Base-by-base conservation (phyloP, 2,113 vertebrate genomes). In the Aldabrachelys gigantea region DNA sequence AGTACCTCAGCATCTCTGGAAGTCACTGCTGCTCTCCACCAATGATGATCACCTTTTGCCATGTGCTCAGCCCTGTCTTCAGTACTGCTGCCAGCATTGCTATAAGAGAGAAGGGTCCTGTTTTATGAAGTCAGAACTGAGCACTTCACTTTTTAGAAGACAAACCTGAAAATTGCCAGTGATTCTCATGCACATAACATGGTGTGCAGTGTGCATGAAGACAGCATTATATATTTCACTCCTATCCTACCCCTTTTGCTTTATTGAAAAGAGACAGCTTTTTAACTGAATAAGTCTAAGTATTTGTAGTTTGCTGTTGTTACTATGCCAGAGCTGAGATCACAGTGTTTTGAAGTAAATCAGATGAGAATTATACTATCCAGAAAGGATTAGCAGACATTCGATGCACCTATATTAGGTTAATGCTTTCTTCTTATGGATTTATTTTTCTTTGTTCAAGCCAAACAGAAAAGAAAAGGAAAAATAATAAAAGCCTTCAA, bases 371-470 rank as follows among this genome's bases (percentile, higher is more conserved):
- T 97, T 97, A 90, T 25, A 89, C 76, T 0, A 0, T 76, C 65
- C 82, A 96, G 92, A 96, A 97, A 93, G 89, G 24, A 96, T 88
- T 93, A 93, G 89, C 50, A 93, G 86, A 96, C 96, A 96, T 92
- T 91, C 96, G 94, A 25, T 87, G 94, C 83, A 96, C 94, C 95
- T 96, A 95, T 97, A 96, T 96, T 96, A 97, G 91, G 97, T 96
- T 97, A 97, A 97, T 97, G 94, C 94, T 97, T 96, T 97, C 94
- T 96, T 97, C 96, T 96, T 93, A 97, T 94, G 96, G 95, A 94
- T 97, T 97, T 97, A 94, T 96, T 96, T 94, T 97, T 94, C 94
- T 95, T 86, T 91, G 90, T 80, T 96, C 81, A 95, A 97, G 91
- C 93, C 72, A 90, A 1, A 38, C 44, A 87, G 96, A 92, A 93